Base-by-base conservation (phyloP, 2,888 invertebrate genomes). In the Ceraclea dissimilis region DNA sequence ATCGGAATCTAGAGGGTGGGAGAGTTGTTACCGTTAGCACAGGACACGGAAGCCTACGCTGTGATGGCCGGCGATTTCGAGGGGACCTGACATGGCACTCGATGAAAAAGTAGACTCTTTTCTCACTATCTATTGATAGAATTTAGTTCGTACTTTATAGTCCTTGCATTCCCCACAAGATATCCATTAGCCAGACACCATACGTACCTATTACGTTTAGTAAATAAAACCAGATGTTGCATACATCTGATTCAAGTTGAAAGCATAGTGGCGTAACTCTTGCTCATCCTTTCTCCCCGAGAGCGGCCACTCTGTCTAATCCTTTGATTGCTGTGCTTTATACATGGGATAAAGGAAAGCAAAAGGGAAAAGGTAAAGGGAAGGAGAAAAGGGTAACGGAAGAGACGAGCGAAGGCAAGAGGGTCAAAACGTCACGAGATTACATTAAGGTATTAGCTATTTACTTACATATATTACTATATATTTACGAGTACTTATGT, bases 241-340 rank as follows among this genome's bases (percentile, higher is more conserved):
- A 39, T 39, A 39, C 39, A 39, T 39, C 39, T 39, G 39, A n/a
- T 39, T 39, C 4, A 8, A 39, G 39, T 13, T 39, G n/a, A 16
- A 16, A 16, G 39, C 39, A n/a, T 13, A 39, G n/a, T 16, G 13
- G 39, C 13, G 16, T 39, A 39, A 39, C 39, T 39, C 39, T 39
- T n/a, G 39, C 39, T 39, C 39, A n/a, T 13, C 39, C 16, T 16
- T 13, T 39, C 16, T 39, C 39, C 16, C 39, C 5, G 16, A 39
- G 39, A 39, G 39, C 39, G 39, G 39, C 39, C 39, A 39, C 39
- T 39, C 39, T 39, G 13, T 39, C 39, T 39, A 39, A 39, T 39
- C 39, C 39, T 39, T 39, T 39, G 39, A 39, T 39, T 39, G 39
- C 39, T 39, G 39, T 39, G 39, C 39, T 39, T 39, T n/a, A 39